These are phyloP conservation scores for Papilio dardanus DNA, from an alignment of 1,140 invertebrate species.

Conservation along the genomic window DNA sequence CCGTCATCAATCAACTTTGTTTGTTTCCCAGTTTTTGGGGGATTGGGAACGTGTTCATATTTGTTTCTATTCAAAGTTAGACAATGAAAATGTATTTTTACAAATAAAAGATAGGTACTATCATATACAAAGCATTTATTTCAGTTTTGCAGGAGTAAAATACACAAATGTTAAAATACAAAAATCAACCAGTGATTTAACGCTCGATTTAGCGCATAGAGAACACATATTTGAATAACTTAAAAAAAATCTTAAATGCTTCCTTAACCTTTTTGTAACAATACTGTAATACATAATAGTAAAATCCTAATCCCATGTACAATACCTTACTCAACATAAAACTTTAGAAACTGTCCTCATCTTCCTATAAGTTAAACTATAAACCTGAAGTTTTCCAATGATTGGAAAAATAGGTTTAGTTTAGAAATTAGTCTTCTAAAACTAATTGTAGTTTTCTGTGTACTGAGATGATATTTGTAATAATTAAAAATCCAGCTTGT, in stretches of 20 bases:
- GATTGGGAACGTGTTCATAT: constrained; percentile 4
- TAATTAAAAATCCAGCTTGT: background rate
- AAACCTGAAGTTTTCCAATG: background rate
- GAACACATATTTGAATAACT: background rate
- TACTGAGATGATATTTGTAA: background rate
- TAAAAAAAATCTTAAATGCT: background rate
- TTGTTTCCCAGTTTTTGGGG: constrained; percentile 5
- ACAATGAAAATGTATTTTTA: constrained; percentile 11
- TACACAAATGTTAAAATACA: constrained; percentile 4
- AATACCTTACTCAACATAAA: background rate
- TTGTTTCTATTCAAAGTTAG: constrained; percentile 27
- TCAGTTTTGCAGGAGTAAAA: constrained; percentile 14
- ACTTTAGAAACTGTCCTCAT: background rate
- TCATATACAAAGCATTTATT: constrained; percentile 5
- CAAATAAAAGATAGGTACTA: constrained; percentile 17
- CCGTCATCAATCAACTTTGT: constrained; percentile 21
- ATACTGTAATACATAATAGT: no score
- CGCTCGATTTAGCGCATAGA: background rate
- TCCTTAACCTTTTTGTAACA: background rate
- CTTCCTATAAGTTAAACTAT: no score
- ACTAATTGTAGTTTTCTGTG: background rate
- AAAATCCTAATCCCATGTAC: background rate
- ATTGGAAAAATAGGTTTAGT: background rate
- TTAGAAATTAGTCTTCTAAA: background rate
- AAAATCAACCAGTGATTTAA: background rate